Base-by-base conservation (phyloP, 1,140 invertebrate genomes). In the Condylostylus longicornis region DNA sequence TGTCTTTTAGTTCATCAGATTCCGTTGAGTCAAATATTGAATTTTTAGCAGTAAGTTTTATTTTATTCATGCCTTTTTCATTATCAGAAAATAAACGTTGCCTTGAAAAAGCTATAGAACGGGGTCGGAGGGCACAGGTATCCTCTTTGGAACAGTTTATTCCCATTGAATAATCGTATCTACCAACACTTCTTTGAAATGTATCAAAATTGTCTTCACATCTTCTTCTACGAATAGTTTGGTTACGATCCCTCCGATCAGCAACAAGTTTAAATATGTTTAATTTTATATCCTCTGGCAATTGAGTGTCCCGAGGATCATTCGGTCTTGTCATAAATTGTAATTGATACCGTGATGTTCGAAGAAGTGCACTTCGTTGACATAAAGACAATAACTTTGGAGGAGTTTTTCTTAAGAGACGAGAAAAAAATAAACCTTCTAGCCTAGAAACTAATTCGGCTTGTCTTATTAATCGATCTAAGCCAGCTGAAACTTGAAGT, bases 351-450 rank as follows among this genome's bases (percentile, higher is more conserved):
- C 77, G 71, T 1, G 77, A 75, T 9, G 74, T 74, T 12, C 82
- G 65, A 9, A 87, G 53, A 9, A 85, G 51, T 0, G 81, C 80
- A 14, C 73, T 72, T 35, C 68, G 69, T 40, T 80, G 72, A 21
- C 79, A 68, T 8, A 75, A 62, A 4, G 65, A 61, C 15, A 83
- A 63, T 9, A 83, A 50, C 36, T 69, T 70, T 20, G 58, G 62
- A 0, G 81, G 82, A 1, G 72, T 68, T 45, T 72, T 75, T 21
- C 74, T 66, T 22, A 82, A 50, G 21, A 83, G 45, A 10, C 72
- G 71, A 2, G 80, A 84, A 52, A 88, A 86, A 29, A 88, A 64
- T 65, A 86, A 73, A 35, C 73, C 77, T 53, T 88, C 82, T 17
- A 87, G 58, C 42, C 83, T 74, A 0, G 79, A 78, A 1, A 86